These are phyloP conservation scores for Lithophane semibrunnea DNA, from an alignment of 2,888 invertebrate genomes.

Conservation along the genomic window DNA sequence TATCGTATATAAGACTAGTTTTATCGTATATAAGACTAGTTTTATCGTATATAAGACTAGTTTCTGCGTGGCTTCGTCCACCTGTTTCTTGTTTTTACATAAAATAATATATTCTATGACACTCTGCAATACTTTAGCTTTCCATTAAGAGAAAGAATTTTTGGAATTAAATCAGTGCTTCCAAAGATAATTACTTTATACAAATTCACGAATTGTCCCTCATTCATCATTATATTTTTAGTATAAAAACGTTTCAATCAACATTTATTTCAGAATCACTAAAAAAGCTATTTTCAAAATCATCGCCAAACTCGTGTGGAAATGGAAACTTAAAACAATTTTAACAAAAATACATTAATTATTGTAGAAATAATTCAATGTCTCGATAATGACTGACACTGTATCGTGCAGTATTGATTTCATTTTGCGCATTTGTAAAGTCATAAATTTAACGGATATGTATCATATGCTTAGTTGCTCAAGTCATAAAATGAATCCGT, in stretches of 20 bases:
- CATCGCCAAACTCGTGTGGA: background rate
- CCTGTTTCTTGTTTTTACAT: background rate
- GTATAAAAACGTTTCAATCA: background rate
- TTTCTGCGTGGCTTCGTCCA: background rate
- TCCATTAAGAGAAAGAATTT: background rate
- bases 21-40: background rate
- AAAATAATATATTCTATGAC: background rate
- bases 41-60: background rate
- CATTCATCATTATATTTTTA: background rate
- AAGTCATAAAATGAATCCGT: background rate
- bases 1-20: background rate
- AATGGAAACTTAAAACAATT: background rate
- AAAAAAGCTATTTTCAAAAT: background rate
- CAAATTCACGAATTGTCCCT: background rate
- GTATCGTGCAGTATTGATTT: conserved; percentile 15
- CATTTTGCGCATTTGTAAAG: background rate
- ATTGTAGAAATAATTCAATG: conserved; percentile 2
- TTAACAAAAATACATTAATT: background rate
- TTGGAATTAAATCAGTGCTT: background rate
- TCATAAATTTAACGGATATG: background rate
- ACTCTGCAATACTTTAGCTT: background rate
- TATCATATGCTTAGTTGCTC: no score
- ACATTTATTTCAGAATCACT: no score
- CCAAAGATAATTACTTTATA: background rate
- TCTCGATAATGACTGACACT: conserved; percentile 15